Evolutionary conservation across 2,888 invertebrate genomes (phyloP).

Genomic region (Heliconius ismenius): DNA sequence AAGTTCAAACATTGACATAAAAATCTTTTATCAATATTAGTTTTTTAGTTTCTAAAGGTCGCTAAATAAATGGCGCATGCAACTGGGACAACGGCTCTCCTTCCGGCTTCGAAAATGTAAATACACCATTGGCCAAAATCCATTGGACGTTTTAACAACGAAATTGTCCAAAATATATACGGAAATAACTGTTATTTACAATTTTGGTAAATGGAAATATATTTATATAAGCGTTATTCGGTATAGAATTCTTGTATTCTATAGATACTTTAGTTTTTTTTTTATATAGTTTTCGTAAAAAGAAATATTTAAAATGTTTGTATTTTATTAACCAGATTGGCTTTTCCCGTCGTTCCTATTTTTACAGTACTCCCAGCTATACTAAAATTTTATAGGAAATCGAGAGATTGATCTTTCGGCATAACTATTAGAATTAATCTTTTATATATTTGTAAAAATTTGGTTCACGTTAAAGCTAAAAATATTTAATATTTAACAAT

Average conservation of each 20-base stretch:
- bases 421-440: too few relatives aligned
- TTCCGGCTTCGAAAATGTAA: constrained; percentile 31
- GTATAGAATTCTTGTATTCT: not conserved
- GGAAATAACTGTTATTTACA: not conserved
- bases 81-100: constrained; percentile 26
- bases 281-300: not conserved
- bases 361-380: too few relatives aligned
- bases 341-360: too few relatives aligned
- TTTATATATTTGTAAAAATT: too few relatives aligned
- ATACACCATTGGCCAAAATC: constrained; percentile 30
- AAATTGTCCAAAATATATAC: constrained; percentile 20
- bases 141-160: constrained; percentile 22
- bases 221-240: not conserved
- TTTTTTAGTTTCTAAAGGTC: constrained; percentile 4
- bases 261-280: not conserved
- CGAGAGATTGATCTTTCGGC: too few relatives aligned
- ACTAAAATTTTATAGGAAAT: too few relatives aligned
- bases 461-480: too few relatives aligned
- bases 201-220: not conserved
- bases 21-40: constrained; percentile 1
- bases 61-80: constrained; percentile 13
- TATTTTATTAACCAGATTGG: too few relatives aligned
- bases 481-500: too few relatives aligned
- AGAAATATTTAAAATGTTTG: too few relatives aligned
- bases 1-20: not conserved